phyloP scores from a whole-genome alignment of 1,140 invertebrate genomes.

The Lutraria rhynchaena region DNA sequence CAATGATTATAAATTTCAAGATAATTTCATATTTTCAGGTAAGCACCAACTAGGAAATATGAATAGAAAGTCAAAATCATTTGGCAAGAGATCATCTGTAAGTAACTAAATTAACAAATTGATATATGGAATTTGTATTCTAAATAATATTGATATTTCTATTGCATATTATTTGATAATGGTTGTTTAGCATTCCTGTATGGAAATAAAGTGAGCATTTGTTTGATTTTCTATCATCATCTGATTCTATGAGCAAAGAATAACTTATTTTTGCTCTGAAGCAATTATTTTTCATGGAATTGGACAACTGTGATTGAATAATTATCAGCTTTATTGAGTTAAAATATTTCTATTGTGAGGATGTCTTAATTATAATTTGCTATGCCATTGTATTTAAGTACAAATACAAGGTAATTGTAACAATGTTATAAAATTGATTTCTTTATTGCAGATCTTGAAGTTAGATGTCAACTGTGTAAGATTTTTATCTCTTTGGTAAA shows the following conservation, averaged over 20 bases:
- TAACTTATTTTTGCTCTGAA: background rate
- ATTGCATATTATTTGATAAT: background rate
- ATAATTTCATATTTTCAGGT: no score
- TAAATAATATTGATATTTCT: background rate
- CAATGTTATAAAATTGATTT: no score
- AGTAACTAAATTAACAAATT: background rate
- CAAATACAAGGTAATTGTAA: background rate
- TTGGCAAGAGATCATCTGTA: constrained; percentile 5
- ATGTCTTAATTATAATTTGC: background rate
- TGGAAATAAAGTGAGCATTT: background rate
- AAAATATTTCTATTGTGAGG: background rate
- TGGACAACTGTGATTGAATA: no score
- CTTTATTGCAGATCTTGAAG: constrained; percentile 36
- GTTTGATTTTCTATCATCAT: background rate
- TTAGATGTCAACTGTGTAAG: constrained; percentile 13
- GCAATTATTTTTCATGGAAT: background rate
- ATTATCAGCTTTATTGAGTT: background rate
- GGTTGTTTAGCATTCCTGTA: background rate
- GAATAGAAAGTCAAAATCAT: constrained; percentile 25
- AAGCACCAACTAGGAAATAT: background rate
- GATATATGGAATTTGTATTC: background rate
- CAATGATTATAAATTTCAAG: no score
- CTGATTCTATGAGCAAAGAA: no score
- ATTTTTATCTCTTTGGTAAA: background rate
- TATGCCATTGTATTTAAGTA: background rate